Conservation (phyloP, 2,113 vertebrate species). For the Gymnocephalus cernua region DNA sequence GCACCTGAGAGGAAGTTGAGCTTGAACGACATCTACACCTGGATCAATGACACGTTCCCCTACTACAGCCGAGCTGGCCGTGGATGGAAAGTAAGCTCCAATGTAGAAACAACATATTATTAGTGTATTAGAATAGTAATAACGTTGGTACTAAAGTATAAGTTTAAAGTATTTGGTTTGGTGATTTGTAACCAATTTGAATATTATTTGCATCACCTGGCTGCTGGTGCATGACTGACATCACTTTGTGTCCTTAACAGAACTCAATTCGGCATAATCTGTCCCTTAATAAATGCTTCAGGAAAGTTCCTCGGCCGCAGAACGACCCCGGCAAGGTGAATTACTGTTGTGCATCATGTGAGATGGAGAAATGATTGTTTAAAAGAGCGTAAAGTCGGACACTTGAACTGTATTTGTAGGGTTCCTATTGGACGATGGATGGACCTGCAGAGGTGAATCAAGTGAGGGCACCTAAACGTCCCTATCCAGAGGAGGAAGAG, state of each 20-base stretch:
- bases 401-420: slow-evolving; percentile 81
- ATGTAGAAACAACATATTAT: background rate
- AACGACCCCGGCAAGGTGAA: slow-evolving; percentile 96
- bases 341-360: slow-evolving; percentile 8
- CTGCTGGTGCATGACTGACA: background rate
- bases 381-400: background rate
- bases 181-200: background rate
- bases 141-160: background rate
- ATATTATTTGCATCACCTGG: slow-evolving; percentile 5
- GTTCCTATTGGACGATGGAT: slow-evolving; percentile 98
- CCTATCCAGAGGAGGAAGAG: slow-evolving; percentile 90
- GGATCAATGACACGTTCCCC: slow-evolving; percentile 97
- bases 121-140: background rate
- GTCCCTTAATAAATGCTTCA: slow-evolving; percentile 97
- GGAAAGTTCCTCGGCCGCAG: slow-evolving; percentile 96
- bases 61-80: slow-evolving; percentile 95
- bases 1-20: slow-evolving; percentile 95
- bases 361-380: background rate
- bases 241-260: slow-evolving; percentile 77
- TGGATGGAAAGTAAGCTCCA: slow-evolving; percentile 92
- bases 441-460: slow-evolving; percentile 84
- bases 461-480: slow-evolving; percentile 87
- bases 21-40: slow-evolving; percentile 97
- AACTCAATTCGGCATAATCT: slow-evolving; percentile 98
- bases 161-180: background rate